These are phyloP conservation scores for Albula glossodonta DNA, from an alignment of 2,113 vertebrate species.

Conservation along the genomic window DNA sequence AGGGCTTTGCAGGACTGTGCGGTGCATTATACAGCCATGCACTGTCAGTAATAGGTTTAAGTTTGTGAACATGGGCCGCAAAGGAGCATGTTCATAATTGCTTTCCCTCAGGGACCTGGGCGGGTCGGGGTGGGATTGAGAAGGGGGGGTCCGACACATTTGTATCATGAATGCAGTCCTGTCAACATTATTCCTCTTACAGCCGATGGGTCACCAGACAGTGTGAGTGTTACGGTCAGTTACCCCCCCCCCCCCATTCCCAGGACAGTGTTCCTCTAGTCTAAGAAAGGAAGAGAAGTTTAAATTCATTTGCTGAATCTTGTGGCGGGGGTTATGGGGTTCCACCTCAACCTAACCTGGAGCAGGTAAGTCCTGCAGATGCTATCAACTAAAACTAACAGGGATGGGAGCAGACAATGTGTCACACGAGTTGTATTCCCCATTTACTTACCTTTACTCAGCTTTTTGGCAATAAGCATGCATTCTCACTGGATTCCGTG, in stretches of 20 bases:
- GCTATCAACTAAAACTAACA: too few species aligned
- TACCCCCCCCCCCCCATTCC: neutral
- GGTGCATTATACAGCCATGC: neutral
- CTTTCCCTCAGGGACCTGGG: neutral
- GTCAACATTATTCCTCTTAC: neutral
- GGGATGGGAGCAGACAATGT: too few species aligned
- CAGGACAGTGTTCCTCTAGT: neutral
- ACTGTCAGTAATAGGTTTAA: constrained; percentile 3
- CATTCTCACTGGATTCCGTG: too few species aligned
- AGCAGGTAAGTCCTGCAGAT: too few species aligned
- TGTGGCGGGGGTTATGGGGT: too few species aligned
- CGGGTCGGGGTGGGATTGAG: too few species aligned
- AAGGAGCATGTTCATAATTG: neutral
- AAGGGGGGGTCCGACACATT: neutral
- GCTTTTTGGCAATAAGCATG: too few species aligned
- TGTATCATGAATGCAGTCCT: neutral
- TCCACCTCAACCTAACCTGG: too few species aligned
- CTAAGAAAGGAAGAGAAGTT: neutral
- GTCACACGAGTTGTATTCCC: too few species aligned
- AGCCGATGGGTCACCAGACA: neutral
- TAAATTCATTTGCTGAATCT: too few species aligned
- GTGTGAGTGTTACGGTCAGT: neutral
- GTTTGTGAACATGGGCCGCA: neutral
- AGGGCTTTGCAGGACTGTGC: neutral
- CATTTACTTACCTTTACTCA: too few species aligned